Evolutionary conservation across 2,888 invertebrate genomes (phyloP).

Genomic region (Tineola bisselliella): DNA sequence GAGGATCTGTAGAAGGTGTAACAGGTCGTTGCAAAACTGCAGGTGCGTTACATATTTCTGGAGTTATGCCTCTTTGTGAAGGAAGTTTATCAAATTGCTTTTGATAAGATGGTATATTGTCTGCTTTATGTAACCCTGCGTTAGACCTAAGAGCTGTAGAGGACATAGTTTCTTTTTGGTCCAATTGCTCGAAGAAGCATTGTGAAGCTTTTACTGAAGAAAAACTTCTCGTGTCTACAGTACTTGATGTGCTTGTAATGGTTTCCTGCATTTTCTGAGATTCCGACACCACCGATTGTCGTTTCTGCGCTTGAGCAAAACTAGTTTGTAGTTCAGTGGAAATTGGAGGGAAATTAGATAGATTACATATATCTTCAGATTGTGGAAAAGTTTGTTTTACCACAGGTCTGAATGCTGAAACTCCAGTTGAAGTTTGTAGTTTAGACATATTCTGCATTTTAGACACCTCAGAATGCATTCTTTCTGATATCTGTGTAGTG

Average conservation of each 20-base stretch:
- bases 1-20: slow-evolving; percentile 50
- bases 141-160: slow-evolving; percentile 44
- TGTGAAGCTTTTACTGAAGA: slow-evolving; percentile 50
- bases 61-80: slow-evolving; percentile 68
- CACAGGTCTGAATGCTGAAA: slow-evolving; percentile 60
- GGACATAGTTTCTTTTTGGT: slow-evolving; percentile 44
- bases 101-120: slow-evolving; percentile 72
- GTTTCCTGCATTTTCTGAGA: slow-evolving; percentile 35
- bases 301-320: slow-evolving; percentile 30
- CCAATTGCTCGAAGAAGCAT: slow-evolving; percentile 50
- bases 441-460: slow-evolving; percentile 47
- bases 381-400: slow-evolving; percentile 49
- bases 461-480: slow-evolving; percentile 36
- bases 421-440: slow-evolving; percentile 46
- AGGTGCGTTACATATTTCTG: slow-evolving; percentile 57
- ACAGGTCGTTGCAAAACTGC: slow-evolving; percentile 50
- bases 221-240: slow-evolving; percentile 29
- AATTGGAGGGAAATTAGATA: slow-evolving; percentile 44
- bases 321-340: slow-evolving; percentile 44
- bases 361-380: slow-evolving; percentile 41
- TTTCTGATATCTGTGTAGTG: slow-evolving; percentile 32
- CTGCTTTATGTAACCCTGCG: slow-evolving; percentile 70
- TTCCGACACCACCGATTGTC: slow-evolving; percentile 36
- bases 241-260: slow-evolving; percentile 29
- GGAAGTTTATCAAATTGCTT: slow-evolving; percentile 69